Percentiles rank a stretch among this genome's conserved stretches.
phyloP scores from a whole-genome alignment of 2,888 invertebrate species.

The Tenthredo notha region DNA sequence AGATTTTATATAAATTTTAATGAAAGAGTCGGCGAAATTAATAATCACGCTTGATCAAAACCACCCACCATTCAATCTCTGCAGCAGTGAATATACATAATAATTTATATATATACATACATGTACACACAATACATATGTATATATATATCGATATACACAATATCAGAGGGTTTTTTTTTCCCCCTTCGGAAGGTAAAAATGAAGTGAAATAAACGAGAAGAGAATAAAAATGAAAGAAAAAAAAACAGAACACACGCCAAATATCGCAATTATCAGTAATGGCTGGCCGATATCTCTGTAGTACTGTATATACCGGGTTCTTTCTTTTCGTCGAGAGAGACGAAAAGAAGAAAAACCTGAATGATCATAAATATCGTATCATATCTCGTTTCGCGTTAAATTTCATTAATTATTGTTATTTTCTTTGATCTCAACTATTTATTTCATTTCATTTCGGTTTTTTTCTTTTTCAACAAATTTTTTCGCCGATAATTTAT shows the following conservation, averaged over 20 bases:
- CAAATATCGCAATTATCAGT: constrained; percentile 17
- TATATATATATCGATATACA: background rate
- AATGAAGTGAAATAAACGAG: background rate
- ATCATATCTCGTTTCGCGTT: background rate
- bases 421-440: background rate
- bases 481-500: background rate
- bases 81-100: background rate
- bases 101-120: background rate
- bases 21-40: background rate
- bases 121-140: background rate
- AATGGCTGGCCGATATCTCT: constrained; percentile 1
- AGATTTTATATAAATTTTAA: constrained; percentile 7
- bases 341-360: background rate
- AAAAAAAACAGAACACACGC: background rate
- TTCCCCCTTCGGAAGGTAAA: background rate
- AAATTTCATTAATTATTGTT: background rate
- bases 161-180: background rate
- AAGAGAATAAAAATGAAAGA: background rate
- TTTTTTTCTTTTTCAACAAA: background rate
- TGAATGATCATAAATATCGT: background rate
- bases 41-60: constrained; percentile 7
- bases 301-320: background rate
- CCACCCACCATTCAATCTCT: background rate
- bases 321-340: background rate
- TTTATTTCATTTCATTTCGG: background rate